Evolutionary conservation across 2,888 invertebrate species (phyloP).

Genomic region (Colletes collaris): DNA sequence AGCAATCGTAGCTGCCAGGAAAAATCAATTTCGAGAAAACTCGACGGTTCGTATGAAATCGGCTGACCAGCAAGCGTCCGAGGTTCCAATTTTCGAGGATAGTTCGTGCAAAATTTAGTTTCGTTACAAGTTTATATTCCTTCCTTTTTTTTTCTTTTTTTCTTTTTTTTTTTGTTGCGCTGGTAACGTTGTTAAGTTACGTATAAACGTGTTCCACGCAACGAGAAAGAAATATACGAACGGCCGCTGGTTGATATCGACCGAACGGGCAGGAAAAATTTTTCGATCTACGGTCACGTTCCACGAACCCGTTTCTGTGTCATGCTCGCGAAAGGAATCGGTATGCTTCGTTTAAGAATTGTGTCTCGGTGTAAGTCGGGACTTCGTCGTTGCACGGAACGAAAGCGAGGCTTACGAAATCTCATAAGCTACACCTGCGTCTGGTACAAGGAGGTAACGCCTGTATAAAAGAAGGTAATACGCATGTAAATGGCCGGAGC

Average conservation of each 20-base stretch:
- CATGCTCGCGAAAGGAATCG: slow-evolving; percentile 48
- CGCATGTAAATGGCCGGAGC: slow-evolving; percentile 65
- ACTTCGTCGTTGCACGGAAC: slow-evolving; percentile 38
- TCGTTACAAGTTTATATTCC: slow-evolving; percentile 50
- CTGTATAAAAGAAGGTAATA: slow-evolving; percentile 72
- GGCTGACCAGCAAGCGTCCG: slow-evolving; percentile 51
- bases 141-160: not conserved
- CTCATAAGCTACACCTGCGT: slow-evolving; percentile 67
- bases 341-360: slow-evolving; percentile 38
- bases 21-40: slow-evolving; percentile 71
- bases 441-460: slow-evolving; percentile 65
- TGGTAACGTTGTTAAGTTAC: slow-evolving; percentile 40
- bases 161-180: not conserved
- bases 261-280: not conserved
- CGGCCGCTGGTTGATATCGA: slow-evolving; percentile 10
- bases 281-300: no score
- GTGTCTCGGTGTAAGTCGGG: slow-evolving; percentile 28
- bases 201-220: not conserved
- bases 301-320: no score
- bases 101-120: slow-evolving; percentile 59
- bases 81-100: slow-evolving; percentile 47
- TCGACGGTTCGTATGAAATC: slow-evolving; percentile 68
- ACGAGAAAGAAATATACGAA: slow-evolving; percentile 22
- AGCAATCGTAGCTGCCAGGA: slow-evolving; percentile 60
- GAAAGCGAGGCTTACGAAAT: slow-evolving; percentile 39